Evolutionary conservation across 1,140 invertebrate species (phyloP).

Genomic region (Orius laevigatus): DNA sequence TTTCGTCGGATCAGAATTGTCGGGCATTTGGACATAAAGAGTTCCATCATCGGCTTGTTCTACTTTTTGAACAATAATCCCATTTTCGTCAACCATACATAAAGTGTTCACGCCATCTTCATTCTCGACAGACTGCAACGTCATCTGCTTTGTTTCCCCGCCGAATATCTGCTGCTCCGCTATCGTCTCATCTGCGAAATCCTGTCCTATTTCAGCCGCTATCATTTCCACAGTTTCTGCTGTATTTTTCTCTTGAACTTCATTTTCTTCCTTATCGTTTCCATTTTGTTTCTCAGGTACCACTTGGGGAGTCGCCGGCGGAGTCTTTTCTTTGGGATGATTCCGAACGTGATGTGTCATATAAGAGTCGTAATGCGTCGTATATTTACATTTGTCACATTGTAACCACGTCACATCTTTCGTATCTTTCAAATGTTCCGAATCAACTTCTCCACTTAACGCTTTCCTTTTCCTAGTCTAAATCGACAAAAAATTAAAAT

Average conservation of each 20-base stretch:
- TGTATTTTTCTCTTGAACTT: constrained; percentile 5
- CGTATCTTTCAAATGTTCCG: constrained; percentile 15
- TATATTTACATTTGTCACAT: constrained; percentile 29
- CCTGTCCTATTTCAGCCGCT: constrained; percentile 11
- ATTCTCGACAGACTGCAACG: constrained; percentile 11
- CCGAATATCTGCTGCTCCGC: constrained; percentile 6
- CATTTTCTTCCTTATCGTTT: not conserved
- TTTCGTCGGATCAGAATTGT: constrained; percentile 17
- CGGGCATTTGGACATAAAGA: constrained; percentile 22
- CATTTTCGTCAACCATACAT: constrained; percentile 21
- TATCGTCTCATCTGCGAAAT: not conserved
- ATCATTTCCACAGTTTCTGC: constrained; percentile 21
- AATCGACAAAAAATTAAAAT: too few relatives aligned
- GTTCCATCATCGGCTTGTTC: constrained; percentile 22
- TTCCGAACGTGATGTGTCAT: constrained; percentile 23
- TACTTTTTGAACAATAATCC: constrained; percentile 20
- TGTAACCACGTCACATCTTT: constrained; percentile 25
- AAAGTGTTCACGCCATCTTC: constrained; percentile 19
- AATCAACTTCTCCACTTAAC: constrained; percentile 11
- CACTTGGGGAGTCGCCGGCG: not conserved
- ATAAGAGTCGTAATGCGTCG: constrained; percentile 26
- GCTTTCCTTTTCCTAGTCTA: constrained; percentile 20
- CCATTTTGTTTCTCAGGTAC: constrained; percentile 10
- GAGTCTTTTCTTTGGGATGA: not conserved
- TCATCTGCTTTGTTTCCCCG: constrained; percentile 8